These are phyloP conservation scores for Phacellophora camtschatica DNA, from an alignment of 30 jellyfish, hydroid and myxozoan genomes.

Conservation along the genomic window DNA sequence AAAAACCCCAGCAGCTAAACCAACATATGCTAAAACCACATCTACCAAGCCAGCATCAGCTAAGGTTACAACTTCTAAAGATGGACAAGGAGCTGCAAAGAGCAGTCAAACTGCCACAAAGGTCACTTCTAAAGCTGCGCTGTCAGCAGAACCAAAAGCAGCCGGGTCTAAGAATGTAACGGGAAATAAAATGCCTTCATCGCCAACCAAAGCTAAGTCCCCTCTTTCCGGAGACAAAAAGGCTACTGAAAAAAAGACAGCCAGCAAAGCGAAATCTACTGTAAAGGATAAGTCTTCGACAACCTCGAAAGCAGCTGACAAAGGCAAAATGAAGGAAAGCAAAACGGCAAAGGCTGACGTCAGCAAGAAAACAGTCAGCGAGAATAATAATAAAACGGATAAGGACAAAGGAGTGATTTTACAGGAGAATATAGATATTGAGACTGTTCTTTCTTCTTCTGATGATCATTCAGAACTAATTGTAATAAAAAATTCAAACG, in stretches of 20 bases:
- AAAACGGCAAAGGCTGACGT: background rate
- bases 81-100: no score
- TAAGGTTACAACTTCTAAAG: no score
- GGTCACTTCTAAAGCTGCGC: background rate
- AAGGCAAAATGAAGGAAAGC: background rate
- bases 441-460: background rate
- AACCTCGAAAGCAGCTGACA: background rate
- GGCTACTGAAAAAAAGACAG: background rate
- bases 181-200: background rate
- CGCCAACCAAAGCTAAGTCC: background rate
- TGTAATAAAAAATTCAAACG: constrained; percentile 1
- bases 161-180: background rate
- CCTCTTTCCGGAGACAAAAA: background rate
- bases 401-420: background rate
- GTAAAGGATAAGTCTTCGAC: background rate
- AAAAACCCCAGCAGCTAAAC: constrained; percentile 12
- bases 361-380: no score
- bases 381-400: background rate
- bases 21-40: background rate
- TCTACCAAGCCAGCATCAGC: background rate
- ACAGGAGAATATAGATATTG: background rate
- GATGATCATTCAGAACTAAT: background rate
- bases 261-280: constrained; percentile 8
- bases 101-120: background rate
- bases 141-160: background rate